Conservation (phyloP, 1,140 invertebrate species). For the Caenorhabditis tropicalis region DNA sequence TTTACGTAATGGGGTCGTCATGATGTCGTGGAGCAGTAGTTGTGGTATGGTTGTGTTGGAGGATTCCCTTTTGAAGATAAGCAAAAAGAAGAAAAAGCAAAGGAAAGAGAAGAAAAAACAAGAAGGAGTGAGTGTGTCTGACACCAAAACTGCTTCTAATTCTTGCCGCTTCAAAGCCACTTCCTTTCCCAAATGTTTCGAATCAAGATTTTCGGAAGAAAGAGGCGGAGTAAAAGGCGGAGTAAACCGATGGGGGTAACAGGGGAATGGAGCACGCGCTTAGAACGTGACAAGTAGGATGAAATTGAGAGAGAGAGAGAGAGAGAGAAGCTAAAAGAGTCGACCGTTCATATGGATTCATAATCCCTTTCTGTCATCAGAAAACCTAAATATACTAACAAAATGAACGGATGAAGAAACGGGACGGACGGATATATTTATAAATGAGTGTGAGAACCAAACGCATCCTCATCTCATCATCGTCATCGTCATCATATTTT, state of each 20-base stretch:
- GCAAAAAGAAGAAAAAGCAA: neutral
- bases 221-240: neutral
- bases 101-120: neutral
- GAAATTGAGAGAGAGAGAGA: neutral
- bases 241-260: neutral
- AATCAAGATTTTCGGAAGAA: conserved; percentile 23
- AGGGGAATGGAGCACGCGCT: neutral
- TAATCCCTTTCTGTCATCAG: neutral
- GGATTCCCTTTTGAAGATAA: neutral
- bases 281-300: conserved; percentile 1
- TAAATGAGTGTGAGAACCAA: neutral
- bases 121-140: conserved; percentile 17
- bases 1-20: conserved; percentile 41
- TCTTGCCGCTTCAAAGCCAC: conserved; percentile 42
- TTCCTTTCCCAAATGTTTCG: conserved; percentile 37
- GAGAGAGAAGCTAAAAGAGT: neutral
- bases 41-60: neutral
- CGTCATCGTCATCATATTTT: neutral
- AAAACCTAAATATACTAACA: neutral
- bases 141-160: conserved; percentile 32
- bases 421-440: neutral
- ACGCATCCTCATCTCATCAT: neutral
- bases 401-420: neutral
- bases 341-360: neutral
- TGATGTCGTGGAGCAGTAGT: neutral